Percentiles rank a stretch among this genome's conserved stretches.
phyloP scores from a whole-genome alignment of 2,113 vertebrate species.

The Lagenorhynchus albirostris region DNA sequence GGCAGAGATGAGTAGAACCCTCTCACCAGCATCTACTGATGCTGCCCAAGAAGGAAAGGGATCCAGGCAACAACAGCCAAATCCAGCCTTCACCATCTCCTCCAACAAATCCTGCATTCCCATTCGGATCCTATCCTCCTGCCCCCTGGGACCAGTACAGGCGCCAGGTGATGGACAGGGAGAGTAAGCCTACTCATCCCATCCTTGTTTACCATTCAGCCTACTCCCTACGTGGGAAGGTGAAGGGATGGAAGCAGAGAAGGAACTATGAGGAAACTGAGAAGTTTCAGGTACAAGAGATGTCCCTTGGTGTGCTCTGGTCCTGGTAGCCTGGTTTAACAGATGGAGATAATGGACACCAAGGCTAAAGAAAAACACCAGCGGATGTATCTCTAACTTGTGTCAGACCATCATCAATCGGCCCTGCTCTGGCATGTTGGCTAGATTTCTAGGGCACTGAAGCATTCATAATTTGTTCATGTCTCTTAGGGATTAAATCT shows the following conservation, averaged over 20 bases:
- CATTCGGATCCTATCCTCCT: neutral
- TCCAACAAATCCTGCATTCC: neutral
- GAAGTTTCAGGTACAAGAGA: neutral
- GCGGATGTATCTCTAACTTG: neutral
- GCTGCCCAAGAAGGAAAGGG: neutral
- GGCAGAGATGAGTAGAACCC: neutral
- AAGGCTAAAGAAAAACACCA: neutral
- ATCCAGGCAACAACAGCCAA: neutral
- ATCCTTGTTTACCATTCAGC: neutral
- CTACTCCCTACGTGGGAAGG: neutral
- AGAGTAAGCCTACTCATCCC: neutral
- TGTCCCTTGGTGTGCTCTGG: neutral
- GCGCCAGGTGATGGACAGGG: neutral
- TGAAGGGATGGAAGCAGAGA: neutral
- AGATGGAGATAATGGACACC: neutral
- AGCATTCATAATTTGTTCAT: neutral
- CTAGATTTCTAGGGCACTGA: neutral
- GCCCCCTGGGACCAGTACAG: neutral
- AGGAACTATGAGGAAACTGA: neutral
- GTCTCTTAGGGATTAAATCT: neutral
- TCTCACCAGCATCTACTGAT: neutral
- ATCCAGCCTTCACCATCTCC: neutral
- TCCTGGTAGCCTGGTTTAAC: neutral
- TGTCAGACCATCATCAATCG: neutral
- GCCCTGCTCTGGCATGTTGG: neutral